Evolutionary conservation across 37 sponge, comb jelly and placozoan species (phyloP), one percentile per base, ranked within the genome.

Genomic region (Crambe crambe): DNA sequence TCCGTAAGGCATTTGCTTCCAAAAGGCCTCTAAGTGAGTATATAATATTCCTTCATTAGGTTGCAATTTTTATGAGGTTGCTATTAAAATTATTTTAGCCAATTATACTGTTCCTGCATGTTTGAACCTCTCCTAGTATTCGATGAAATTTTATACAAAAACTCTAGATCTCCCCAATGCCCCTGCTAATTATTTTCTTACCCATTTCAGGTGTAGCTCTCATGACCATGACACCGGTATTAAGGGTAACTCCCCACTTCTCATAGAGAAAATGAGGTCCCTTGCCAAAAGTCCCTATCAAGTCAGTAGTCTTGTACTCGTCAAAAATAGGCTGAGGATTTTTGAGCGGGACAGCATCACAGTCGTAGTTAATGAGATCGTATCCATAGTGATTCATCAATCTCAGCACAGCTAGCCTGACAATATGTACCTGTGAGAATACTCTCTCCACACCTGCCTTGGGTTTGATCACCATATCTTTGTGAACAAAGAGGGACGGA

Each of bases 241-340:
- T 83, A 3, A 83, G 58, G 22, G 84, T 83, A n/a, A 75, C 74
- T 3, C 84, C 84, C 84, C 84, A 83, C 58, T 83, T 68, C 25
- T 2, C 15, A 56, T 42, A 83, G 36, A 83, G 69, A 4, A 29
- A 17, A 6, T 8, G 12, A 1, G 84, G 84, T 0, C 76, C 76
- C 42, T 69, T 83, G n/a, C 84, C 84, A 83, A 83, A 75, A 0
- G 76, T 75, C 20, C 84, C 84, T 25, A 83, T 75, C 58, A 83
- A 30, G 30, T 83, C 84, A 3, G 42, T 56, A 75, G 62, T 47
- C 5, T 65, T 68, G 42, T 75, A 34, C 37, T 30, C n/a, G 40
- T 83, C 76, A 75, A 83, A 83, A 15, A 75, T 30, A 35, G 59
- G 42, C 57, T 66, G 69, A 66, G 76, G 84, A 37, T 75, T 83